Conservation (phyloP, 1,140 invertebrate genomes). For the Drosophila ananassae region DNA sequence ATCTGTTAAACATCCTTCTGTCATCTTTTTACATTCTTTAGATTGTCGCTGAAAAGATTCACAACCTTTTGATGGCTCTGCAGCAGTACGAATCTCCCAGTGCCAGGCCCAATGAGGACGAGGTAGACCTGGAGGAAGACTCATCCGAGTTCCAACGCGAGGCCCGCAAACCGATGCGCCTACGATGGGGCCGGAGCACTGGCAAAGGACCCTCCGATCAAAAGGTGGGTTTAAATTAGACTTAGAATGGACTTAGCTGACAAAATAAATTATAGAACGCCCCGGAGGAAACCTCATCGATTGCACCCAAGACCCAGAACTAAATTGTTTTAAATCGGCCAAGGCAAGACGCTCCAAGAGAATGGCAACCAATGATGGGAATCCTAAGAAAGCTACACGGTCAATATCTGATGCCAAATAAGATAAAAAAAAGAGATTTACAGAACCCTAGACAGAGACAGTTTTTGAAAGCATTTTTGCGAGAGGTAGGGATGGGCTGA, state of each 20-base stretch:
- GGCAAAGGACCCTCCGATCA: slow-evolving; percentile 58
- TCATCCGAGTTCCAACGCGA: slow-evolving; percentile 68
- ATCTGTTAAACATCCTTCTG: no score
- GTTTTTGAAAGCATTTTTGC: slow-evolving; percentile 54
- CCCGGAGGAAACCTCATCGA: slow-evolving; percentile 39
- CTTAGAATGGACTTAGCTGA: not conserved
- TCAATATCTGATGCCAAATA: slow-evolving; percentile 41
- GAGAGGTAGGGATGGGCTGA: slow-evolving; percentile 43
- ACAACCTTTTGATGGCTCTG: slow-evolving; percentile 55
- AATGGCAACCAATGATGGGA: slow-evolving; percentile 27
- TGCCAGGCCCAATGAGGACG: slow-evolving; percentile 22
- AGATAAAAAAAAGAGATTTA: slow-evolving; percentile 29
- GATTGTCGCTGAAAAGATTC: slow-evolving; percentile 53
- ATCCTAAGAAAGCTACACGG: slow-evolving; percentile 35
- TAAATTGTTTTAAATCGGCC: slow-evolving; percentile 39
- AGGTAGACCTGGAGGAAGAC: slow-evolving; percentile 38
- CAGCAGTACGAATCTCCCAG: slow-evolving; percentile 34
- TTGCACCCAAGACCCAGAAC: slow-evolving; percentile 56
- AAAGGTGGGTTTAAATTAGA: slow-evolving; percentile 36
- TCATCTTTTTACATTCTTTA: not conserved
- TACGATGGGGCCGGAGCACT: slow-evolving; percentile 80
- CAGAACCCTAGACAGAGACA: slow-evolving; percentile 27
- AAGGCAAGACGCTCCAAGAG: slow-evolving; percentile 31
- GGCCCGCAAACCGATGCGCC: slow-evolving; percentile 74
- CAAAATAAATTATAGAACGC: slow-evolving; percentile 13